phyloP scores from a whole-genome alignment of 2,797 vertebrate genomes.

The Acanthopagrus latus region DNA sequence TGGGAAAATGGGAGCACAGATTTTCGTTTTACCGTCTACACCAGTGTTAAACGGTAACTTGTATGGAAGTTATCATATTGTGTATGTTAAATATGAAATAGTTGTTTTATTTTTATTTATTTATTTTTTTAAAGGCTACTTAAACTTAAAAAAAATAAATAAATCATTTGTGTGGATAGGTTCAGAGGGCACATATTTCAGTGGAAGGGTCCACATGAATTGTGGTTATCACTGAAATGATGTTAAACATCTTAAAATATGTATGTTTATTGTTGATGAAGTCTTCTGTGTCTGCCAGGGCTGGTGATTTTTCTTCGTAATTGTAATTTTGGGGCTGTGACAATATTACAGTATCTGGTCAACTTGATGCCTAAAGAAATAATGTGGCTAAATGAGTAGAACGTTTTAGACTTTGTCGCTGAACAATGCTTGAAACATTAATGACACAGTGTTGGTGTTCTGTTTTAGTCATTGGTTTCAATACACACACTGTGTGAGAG shows the following conservation, averaged over 20 bases:
- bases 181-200: too few species aligned
- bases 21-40: too few species aligned
- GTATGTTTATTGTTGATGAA: accelerated
- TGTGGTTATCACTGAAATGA: background rate
- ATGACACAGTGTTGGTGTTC: background rate
- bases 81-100: too few species aligned
- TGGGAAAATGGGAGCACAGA: background rate
- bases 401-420: background rate
- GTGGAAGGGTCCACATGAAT: too few species aligned
- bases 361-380: background rate
- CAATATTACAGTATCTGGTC: background rate
- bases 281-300: background rate
- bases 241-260: too few species aligned
- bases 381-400: background rate
- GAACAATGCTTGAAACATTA: background rate
- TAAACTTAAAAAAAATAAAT: too few species aligned
- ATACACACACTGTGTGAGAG: background rate
- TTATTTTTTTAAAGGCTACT: too few species aligned
- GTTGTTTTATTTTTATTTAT: too few species aligned
- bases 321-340: background rate
- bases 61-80: too few species aligned
- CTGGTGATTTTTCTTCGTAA: background rate
- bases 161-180: background rate
- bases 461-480: background rate
- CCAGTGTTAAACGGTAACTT: too few species aligned